Base-by-base conservation (phyloP, 2,888 invertebrate species). In the Eupithecia pulchellata region DNA sequence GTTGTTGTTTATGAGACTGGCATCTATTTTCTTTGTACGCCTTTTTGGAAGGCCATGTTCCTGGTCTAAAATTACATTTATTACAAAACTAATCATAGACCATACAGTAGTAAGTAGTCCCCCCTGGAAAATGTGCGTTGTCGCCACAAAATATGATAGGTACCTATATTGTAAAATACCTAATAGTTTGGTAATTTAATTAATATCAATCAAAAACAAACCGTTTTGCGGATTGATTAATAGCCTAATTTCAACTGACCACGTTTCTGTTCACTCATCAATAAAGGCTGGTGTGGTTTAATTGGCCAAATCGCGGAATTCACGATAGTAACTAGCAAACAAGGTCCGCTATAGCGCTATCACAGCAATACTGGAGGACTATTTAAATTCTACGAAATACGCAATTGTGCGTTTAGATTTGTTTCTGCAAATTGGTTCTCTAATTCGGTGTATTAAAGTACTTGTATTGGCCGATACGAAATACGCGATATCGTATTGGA, bases 161-260 rank as follows among this genome's bases (percentile, higher is more conserved):
- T n/a, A n/a, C n/a, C n/a, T n/a, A n/a, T n/a, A n/a, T n/a, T n/a
- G n/a, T n/a, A n/a, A n/a, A n/a, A n/a, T n/a, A 32, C 4, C 4
- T 25, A 52, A 25, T 52, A 11, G 11, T 52, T 25, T 25, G 52
- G 5, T 11, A 52, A 13, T 25, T 25, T 25, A 20, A 52, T 52
- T 52, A 20, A 11, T 11, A 20, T 4, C 17, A 60, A 60, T 60
- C 58, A 60, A 25, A 20, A 25, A 52, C 52, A 52, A 52, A 52
- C 25, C 25, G 52, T 52, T 52, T n/a, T 52, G 25, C 25, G 17
- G 58, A 60, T 60, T 60, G 11, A 60, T 60, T 60, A 20, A 57
- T 29, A 29, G 57, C 58, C 32, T 60, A 60, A 60, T 60, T 60
- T 60, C n/a, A 60, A 60, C 32, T 60, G 32, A 32, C 30, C 30